phyloP scores from a whole-genome alignment of 2,888 invertebrate genomes.

The Coremacera marginata region DNA sequence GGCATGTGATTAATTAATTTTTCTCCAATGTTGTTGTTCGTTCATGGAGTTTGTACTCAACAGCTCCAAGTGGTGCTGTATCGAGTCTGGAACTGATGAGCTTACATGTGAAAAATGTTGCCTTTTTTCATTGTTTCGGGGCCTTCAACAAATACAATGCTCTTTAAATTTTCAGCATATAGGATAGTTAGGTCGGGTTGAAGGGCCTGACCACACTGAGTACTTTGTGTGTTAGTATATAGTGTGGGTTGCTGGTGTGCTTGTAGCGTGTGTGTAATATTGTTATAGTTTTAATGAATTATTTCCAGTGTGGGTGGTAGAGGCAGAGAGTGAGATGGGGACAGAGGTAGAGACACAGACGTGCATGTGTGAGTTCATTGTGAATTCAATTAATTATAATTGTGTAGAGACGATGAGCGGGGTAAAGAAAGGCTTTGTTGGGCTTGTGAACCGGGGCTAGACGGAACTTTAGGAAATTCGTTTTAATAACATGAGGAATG shows the following conservation, averaged over 20 bases:
- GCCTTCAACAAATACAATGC: not conserved
- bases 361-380: slow-evolving; percentile 45
- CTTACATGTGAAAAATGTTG: not conserved
- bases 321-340: not conserved
- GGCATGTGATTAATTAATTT: slow-evolving; percentile 30
- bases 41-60: not conserved
- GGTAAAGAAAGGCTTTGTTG: not conserved
- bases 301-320: slow-evolving; percentile 39
- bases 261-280: slow-evolving; percentile 9
- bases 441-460: not conserved
- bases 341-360: slow-evolving; percentile 13
- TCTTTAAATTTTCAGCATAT: not conserved
- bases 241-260: slow-evolving; percentile 42
- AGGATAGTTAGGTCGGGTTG: not conserved
- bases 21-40: not conserved
- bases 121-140: not conserved
- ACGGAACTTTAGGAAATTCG: slow-evolving; percentile 19
- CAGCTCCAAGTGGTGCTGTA: too few relatives aligned
- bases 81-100: too few relatives aligned
- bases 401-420: not conserved
- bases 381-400: slow-evolving; percentile 38
- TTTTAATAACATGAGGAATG: slow-evolving; percentile 24
- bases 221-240: slow-evolving; percentile 24
- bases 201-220: not conserved
- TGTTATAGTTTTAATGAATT: not conserved